Percentiles rank a stretch among this genome's conserved stretches.
Evolutionary conservation across 2,797 vertebrate genomes (phyloP).

Genomic region (Phyllotis vaccarum): DNA sequence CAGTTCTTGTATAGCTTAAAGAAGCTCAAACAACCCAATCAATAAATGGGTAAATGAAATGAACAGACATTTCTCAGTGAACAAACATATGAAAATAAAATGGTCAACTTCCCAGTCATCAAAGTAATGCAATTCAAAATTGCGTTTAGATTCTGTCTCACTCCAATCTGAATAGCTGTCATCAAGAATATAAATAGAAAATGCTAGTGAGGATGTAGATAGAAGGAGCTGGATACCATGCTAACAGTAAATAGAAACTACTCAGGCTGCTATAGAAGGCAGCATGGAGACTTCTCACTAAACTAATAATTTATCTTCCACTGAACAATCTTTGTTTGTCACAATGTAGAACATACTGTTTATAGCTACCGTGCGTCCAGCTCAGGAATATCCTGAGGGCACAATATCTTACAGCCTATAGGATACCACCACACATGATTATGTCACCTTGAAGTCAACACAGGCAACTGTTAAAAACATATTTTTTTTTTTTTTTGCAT

Average conservation of each 20-base stretch:
- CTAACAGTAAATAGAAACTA: not conserved
- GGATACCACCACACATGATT: fast-evolving
- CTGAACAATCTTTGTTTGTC: not conserved
- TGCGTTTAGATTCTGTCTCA: not conserved
- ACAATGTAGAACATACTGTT: not conserved
- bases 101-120: not conserved
- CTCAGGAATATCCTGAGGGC: not conserved
- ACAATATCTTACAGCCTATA: too few relatives aligned
- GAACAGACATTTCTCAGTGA: not conserved
- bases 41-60: not conserved
- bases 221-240: not conserved
- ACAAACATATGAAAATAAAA: not conserved
- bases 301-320: not conserved
- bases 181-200: not conserved
- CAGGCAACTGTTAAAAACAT: not conserved
- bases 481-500: not conserved
- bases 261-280: not conserved
- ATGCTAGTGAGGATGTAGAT: not conserved
- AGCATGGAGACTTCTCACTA: not conserved
- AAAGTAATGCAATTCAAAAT: not conserved
- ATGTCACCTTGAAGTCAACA: not conserved
- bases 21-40: not conserved
- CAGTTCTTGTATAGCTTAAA: not conserved
- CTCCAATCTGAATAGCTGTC: not conserved
- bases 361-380: not conserved